These are phyloP conservation scores for Pseudomyrmex sp. DNA, from an alignment of 1,140 invertebrate species.

Conservation along the genomic window DNA sequence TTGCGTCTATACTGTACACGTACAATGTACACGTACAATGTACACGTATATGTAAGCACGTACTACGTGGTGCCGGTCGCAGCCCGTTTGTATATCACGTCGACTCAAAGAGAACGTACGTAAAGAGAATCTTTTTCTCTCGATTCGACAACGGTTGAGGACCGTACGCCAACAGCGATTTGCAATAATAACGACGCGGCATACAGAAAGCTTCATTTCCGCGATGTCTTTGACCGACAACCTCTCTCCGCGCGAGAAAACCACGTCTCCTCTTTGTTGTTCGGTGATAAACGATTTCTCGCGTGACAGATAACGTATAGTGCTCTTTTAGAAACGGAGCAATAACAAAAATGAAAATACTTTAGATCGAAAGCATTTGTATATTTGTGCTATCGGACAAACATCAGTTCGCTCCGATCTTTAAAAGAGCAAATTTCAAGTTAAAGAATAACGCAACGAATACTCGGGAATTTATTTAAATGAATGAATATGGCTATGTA, in stretches of 20 bases:
- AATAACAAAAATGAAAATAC: too few relatives aligned
- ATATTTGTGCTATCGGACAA: too few relatives aligned
- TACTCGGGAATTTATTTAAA: neutral
- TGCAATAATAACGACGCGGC: constrained; percentile 72
- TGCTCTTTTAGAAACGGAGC: too few relatives aligned
- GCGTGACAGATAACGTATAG: neutral
- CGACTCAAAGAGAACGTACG: constrained; percentile 69
- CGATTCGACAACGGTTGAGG: constrained; percentile 69
- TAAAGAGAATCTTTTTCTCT: constrained; percentile 73
- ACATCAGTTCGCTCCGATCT: too few relatives aligned
- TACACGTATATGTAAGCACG: neutral
- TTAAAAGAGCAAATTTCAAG: too few relatives aligned
- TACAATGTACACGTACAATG: too few relatives aligned
- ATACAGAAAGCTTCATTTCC: constrained; percentile 75
- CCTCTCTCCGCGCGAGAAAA: constrained; percentile 35
- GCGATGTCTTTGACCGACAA: constrained; percentile 71
- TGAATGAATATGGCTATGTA: neutral
- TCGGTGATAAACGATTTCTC: constrained; percentile 47
- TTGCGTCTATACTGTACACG: too few relatives aligned
- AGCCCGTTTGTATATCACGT: constrained; percentile 66
- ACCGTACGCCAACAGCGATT: constrained; percentile 64
- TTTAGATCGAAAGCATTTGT: too few relatives aligned
- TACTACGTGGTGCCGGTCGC: constrained; percentile 34
- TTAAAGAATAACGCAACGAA: too few relatives aligned
- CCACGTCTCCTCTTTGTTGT: constrained; percentile 21